phyloP scores from a whole-genome alignment of 1,140 invertebrate genomes.

The Drosophila tsacasi region DNA sequence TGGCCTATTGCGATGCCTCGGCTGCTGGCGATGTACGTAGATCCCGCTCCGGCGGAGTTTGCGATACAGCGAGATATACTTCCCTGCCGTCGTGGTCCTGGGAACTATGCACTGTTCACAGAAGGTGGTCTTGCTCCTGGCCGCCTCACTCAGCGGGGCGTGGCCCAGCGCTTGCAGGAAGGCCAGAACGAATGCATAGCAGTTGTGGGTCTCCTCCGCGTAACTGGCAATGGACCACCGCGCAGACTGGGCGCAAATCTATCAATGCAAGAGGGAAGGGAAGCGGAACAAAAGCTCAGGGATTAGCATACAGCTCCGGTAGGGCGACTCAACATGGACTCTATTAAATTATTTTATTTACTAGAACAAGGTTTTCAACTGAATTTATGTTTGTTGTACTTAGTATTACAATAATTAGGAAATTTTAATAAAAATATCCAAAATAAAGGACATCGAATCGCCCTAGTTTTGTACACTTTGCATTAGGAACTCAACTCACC shows the following conservation, averaged over 20 bases:
- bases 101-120: constrained; percentile 92
- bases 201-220: constrained; percentile 90
- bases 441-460: neutral
- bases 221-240: constrained; percentile 89
- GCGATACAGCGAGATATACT: constrained; percentile 92
- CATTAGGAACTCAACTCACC: constrained; percentile 84
- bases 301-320: constrained; percentile 30
- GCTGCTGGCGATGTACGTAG: constrained; percentile 85
- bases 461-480: neutral
- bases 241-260: constrained; percentile 87
- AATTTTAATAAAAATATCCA: too few relatives aligned
- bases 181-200: constrained; percentile 92
- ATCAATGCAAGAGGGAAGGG: constrained; percentile 27
- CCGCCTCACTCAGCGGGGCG: constrained; percentile 88
- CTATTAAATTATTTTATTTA: neutral
- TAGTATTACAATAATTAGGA: neutral
- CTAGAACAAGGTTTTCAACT: neutral
- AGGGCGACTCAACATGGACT: neutral
- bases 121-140: constrained; percentile 87
- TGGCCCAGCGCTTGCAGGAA: constrained; percentile 89
- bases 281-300: constrained; percentile 11
- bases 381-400: neutral
- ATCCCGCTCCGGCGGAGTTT: constrained; percentile 87
- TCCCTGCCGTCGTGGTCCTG: constrained; percentile 90
- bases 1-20: constrained; percentile 37